Base-by-base conservation (phyloP, 2,797 vertebrate genomes). In the Sebastes matsubarae region DNA sequence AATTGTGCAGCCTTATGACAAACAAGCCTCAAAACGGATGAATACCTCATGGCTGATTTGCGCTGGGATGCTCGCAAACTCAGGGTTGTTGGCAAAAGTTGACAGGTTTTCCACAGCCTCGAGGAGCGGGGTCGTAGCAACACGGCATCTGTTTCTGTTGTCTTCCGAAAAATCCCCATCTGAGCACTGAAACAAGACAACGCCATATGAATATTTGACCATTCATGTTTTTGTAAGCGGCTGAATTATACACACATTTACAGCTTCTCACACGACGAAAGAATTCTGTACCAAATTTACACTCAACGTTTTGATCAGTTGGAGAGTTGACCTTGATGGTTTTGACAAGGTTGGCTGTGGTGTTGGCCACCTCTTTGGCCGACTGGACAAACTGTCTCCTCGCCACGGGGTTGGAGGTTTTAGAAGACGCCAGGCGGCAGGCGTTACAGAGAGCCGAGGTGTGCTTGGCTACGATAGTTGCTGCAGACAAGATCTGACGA, bases 281-380 rank as follows among this genome's bases (percentile, higher is more conserved):
- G 52, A 83, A 77, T 65, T 70, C 55, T 67, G 82, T 80, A 87
- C 75, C 81, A 89, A 90, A 80, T 86, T 84, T 79, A 85, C 83
- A 94, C 91, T 92, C 87, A 94, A 93, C 92, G 86, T 94, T 94
- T 93, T 94, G 93, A 93, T 91, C 91, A 78, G 81, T 91, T 80
- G 79, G 87, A 60, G 89, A 92, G 81, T 83, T 93, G 93, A 99
- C 98, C 97, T 99, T 99, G 93, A 99, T 99, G 82, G 99, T 99
- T 95, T 99, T 99, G 85, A 99, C 99, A 60, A 99, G 96, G 94
- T 99, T 99, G 89, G 99, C 99, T 0, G 99, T 99, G 90, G 98
- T 99, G 94, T 99, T 99, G 84, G 99, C 99, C 61, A 99, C 99
- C 90, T 99, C 99, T 94, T 99, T 99, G 89, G 99, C 99, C 6